A percentile compares a stretch with the other conserved stretches of the same genome.
Evolutionary conservation across 2,888 invertebrate genomes (phyloP).

Genomic region (Drosophila maculinotata): DNA sequence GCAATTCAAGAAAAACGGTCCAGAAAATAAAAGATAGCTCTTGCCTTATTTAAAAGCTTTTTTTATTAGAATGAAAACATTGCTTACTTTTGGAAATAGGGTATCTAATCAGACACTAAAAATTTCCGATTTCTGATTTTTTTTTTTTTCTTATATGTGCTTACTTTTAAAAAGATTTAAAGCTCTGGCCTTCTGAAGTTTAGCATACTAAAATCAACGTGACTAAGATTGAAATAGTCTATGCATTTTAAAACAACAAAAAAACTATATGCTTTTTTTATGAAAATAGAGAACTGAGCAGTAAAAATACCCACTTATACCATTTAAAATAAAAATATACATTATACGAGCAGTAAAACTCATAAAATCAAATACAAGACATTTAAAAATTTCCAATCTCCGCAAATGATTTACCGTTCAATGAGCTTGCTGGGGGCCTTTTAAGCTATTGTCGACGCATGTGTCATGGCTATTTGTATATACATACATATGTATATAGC

Average conservation of each 20-base stretch:
- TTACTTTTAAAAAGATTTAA: background rate
- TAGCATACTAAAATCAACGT: constrained; percentile 6
- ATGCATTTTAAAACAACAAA: background rate
- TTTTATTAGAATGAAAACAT: too few species aligned
- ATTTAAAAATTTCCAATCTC: constrained; percentile 4
- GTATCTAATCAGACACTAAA: too few species aligned
- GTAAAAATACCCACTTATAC: background rate
- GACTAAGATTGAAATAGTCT: background rate
- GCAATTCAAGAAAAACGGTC: too few species aligned
- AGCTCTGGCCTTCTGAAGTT: constrained; percentile 7
- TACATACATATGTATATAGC: constrained; percentile 1
- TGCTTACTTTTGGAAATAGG: too few species aligned
- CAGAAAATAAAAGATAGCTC: too few species aligned
- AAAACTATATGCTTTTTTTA: background rate
- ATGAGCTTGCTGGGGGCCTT: constrained; percentile 19
- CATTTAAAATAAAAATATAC: background rate
- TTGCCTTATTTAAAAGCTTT: too few species aligned
- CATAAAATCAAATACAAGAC: constrained; percentile 6
- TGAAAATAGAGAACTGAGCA: background rate
- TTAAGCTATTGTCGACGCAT: constrained; percentile 20
- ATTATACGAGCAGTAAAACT: constrained; percentile 10
- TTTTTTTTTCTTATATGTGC: background rate
- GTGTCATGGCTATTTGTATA: constrained; percentile 39
- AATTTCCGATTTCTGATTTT: too few species aligned
- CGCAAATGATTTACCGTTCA: constrained; percentile 26